phyloP scores from a whole-genome alignment of 2,888 invertebrate genomes.

The Calameuta filiformis region DNA sequence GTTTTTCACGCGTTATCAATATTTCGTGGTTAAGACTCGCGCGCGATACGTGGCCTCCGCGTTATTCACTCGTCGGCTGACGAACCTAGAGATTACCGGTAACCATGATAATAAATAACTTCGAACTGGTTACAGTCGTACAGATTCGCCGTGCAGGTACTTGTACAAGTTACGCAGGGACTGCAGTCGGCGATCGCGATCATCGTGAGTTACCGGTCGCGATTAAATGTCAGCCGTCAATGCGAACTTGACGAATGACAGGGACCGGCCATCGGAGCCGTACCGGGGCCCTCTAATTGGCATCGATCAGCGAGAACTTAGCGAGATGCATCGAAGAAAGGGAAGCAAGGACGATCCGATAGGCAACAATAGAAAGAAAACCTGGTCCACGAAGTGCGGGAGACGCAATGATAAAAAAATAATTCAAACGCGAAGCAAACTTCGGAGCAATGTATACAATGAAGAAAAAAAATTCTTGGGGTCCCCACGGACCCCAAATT shows the following conservation, averaged over 20 bases:
- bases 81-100: background rate
- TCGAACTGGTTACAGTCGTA: background rate
- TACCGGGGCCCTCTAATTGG: background rate
- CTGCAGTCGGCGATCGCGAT: background rate
- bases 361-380: background rate
- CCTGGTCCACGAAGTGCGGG: background rate
- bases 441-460: background rate
- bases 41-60: background rate
- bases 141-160: background rate
- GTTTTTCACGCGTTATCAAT: background rate
- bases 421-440: background rate
- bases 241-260: background rate
- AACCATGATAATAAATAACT: background rate
- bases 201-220: background rate
- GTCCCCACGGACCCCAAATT: background rate
- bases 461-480: background rate
- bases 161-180: background rate
- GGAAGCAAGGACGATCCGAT: background rate
- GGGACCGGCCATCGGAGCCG: background rate
- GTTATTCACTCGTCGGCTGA: background rate
- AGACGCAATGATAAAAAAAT: background rate
- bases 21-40: background rate
- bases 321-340: background rate
- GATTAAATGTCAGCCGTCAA: background rate
- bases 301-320: background rate